Conservation (phyloP, 2,888 invertebrate species). For the Drosophila setosimentum region DNA sequence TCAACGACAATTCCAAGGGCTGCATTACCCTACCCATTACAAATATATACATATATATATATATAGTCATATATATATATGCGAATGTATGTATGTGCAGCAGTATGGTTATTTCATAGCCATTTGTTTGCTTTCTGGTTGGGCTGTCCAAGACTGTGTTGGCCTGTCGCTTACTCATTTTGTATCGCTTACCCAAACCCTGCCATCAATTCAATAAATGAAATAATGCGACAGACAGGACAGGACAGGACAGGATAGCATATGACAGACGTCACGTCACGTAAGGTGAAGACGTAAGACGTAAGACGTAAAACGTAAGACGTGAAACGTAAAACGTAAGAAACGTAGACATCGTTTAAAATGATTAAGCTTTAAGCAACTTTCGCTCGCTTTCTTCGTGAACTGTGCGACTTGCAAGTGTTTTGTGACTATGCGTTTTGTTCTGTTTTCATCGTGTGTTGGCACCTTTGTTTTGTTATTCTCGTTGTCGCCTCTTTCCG, state of each 20-base stretch:
- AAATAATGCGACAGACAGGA: slow-evolving; percentile 32
- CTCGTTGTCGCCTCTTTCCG: slow-evolving; percentile 30
- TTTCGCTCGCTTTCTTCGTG: slow-evolving; percentile 47
- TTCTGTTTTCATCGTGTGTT: slow-evolving; percentile 43
- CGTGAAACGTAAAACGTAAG: slow-evolving; percentile 4
- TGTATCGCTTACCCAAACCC: slow-evolving; percentile 25
- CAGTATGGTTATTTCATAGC: neutral
- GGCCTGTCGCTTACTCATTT: slow-evolving; percentile 38
- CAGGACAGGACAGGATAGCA: neutral
- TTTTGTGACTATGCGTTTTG: slow-evolving; percentile 4
- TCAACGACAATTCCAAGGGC: neutral
- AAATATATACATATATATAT: no score
- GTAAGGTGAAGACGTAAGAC: neutral
- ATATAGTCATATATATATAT: no score
- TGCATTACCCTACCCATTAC: neutral
- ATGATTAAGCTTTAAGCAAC: slow-evolving; percentile 57
- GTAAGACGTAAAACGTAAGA: slow-evolving; percentile 22
- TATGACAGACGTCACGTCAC: slow-evolving; percentile 40
- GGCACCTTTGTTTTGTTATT: slow-evolving; percentile 34
- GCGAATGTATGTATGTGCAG: neutral
- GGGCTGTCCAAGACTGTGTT: slow-evolving; percentile 21
- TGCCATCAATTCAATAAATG: slow-evolving; percentile 31
- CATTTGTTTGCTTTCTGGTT: neutral
- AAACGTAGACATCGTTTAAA: slow-evolving; percentile 49
- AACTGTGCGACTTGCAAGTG: slow-evolving; percentile 42